Evolutionary conservation across 1,140 invertebrate genomes (phyloP), one percentile per base, ranked within the genome.

Genomic region (Mylabris phalerata): DNA sequence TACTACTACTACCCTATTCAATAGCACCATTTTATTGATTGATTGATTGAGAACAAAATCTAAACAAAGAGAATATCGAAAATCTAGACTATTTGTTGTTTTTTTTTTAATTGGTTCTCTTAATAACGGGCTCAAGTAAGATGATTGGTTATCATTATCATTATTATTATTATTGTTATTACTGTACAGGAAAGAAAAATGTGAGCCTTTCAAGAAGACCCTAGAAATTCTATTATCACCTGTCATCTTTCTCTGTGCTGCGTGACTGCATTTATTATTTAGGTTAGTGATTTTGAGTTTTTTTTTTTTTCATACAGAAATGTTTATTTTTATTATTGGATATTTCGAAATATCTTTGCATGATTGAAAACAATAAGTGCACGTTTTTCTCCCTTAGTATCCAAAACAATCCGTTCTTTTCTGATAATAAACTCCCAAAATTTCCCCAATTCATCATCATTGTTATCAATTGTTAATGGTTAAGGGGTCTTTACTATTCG

Each of bases 211-310:
- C 79, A 83, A 83, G 80, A 82, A 80, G 73, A 80, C 80, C 72
- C 79, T 81, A 75, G 81, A 82, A 81, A 79, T 82, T 76, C 78
- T 83, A 73, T 75, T 83, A 76, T 80, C 80, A 77, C 81, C 81
- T 73, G 80, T 83, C 79, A 81, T 83, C 77, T 83, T 83, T 82
- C 80, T 83, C 73, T 83, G 79, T 78, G 81, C 81, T 71, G 81
- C 81, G 71, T 83, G 79, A 79, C 63, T 58, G 54, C 61, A 60
- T 55, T 63, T 71, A 59, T 67, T 64, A 58, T 62, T 73, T 73
- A 74, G 71, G 70, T 74, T 70, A 73, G 71, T 71, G 67, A 61
- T 66, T 67, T 67, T 60, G 9, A 59, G 59, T 66, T 67, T 73
- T 68, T 70, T 59, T 58, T 60, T 62, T 19, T 19, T 19, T 19